Evolutionary conservation across 2,888 invertebrate genomes (phyloP), one percentile per base, ranked within the genome.

Genomic region (Pediacus dermestoides): DNA sequence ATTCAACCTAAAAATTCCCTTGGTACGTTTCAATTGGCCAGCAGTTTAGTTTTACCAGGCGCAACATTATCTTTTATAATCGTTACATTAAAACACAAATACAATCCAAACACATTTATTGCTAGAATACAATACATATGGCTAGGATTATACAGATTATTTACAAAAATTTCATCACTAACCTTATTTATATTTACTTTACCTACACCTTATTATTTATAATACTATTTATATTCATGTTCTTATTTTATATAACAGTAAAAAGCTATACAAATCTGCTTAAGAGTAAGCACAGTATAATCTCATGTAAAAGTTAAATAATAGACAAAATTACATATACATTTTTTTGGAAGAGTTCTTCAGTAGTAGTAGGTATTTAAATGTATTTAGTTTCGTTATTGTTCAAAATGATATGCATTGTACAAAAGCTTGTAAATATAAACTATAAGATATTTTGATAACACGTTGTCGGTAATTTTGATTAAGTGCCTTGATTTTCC

Each of bases 101-200:
- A 28, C 21, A 37, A 30, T 37, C 30, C 31, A 25, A 34, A 45
- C 37, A 55, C 53, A 55, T 52, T 53, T 55, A 55, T 52, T 53
- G 45, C 48, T 48, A 53, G 28, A 23, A 42, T 50, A 53, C 50
- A 50, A 44, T 44, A 46, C 46, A 49, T 48, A 49, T 57, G 53
- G 55, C 53, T 53, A 55, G 50, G 52, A 52, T 52, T 55, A 52
- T 39, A 44, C 31, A 42, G 37, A 38, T 46, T 50, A 51, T 50
- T 51, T 53, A 56, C 47, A 49, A 53, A 52, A 28, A 14, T n/a
- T n/a, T n/a, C n/a, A 46, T 53, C 53, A 52, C 50, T 53, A 53
- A 55, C 48, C 50, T 50, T 50, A n/a, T n/a, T n/a, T n/a, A n/a
- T 38, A 22, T 44, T 15, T 46, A 34, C 30, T 22, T 35, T 33